These are phyloP conservation scores for Prolemur simus DNA, from an alignment of 2,113 vertebrate species.

Conservation along the genomic window DNA sequence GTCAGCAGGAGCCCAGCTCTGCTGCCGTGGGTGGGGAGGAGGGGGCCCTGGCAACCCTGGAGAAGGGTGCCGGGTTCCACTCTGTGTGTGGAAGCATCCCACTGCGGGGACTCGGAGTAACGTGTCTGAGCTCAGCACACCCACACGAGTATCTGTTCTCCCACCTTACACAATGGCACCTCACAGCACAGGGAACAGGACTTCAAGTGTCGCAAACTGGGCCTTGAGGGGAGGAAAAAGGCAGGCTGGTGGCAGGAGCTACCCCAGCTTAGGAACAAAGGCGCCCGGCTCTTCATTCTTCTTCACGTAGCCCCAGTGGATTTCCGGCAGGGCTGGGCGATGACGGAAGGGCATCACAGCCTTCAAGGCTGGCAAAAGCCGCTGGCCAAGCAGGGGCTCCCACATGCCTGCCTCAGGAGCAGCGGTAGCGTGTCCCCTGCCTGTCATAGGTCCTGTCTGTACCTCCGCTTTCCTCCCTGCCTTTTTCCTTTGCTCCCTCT, in stretches of 20 bases:
- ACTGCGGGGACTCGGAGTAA: neutral
- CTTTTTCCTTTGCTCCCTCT: neutral
- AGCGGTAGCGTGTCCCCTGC: fast-evolving
- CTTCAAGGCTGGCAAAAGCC: neutral
- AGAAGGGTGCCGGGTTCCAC: neutral
- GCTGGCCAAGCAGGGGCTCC: neutral
- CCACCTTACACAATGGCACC: neutral
- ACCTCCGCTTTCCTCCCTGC: neutral
- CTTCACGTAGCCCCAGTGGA: neutral
- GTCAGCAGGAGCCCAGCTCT: neutral
- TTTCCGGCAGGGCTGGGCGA: neutral
- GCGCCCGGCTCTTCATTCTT: neutral
- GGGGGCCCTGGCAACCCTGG: neutral
- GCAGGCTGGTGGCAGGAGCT: neutral
- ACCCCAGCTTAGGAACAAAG: neutral
- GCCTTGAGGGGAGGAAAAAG: neutral
- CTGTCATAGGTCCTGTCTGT: fast-evolving
- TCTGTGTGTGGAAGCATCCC: neutral
- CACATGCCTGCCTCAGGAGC: fast-evolving
- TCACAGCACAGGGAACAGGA: neutral
- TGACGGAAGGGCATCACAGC: neutral
- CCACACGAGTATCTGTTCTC: slow-evolving; percentile 6
- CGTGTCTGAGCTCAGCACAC: neutral
- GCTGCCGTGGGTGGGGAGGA: neutral
- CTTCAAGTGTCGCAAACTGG: neutral